Evolutionary conservation across 2,888 invertebrate genomes (phyloP), one percentile per base, ranked within the genome.

Genomic region (Drosophila eohydei): DNA sequence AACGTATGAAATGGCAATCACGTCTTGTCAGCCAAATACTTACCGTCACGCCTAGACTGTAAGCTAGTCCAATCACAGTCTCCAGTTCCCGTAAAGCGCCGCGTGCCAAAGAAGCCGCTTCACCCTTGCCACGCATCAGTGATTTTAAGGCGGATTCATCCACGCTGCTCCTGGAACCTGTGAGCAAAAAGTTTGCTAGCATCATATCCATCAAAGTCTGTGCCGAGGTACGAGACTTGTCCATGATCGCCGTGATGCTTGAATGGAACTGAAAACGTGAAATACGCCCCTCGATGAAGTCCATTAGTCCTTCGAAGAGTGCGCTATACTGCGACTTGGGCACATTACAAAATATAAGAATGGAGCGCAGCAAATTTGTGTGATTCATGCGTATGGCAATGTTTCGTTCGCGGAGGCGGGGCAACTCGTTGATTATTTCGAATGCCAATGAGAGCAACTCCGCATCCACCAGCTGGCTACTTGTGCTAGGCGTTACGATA

Each of bases 401-500:
- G 89, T 95, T 95, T 44, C 95, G 94, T 40, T 94, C 95, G 63
- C 94, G 94, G 3, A 96, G 91, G 6, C 94, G 93, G 0, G 96
- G 95, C 76, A 97, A 94, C 87, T 95, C 95, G 61, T 94, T 94
- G 48, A 96, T 94, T 48, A 97, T 94, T 92, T 97, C 96, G 91
- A 95, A 95, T 0, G 96, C 95, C 0, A 97, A 95, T 1, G 95
- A 95, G 11, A 98, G 93, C 0, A 98, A 92, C 91, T 99, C 98
- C 0, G 97, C 97, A 90, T 98, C 98, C 0, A 96, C 94, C 93
- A 97, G 94, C 36, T 96, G 93, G 80, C 95, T 95, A 94, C 95
- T 95, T 66, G 95, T 94, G 69, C 94, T 95, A 3, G 97, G 95
- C 5, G 96, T 96, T 36, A 98, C 96, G 69, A 99, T 97, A 92